Conservation (phyloP, 2,797 vertebrate genomes). For the Poeciliopsis gracilis region DNA sequence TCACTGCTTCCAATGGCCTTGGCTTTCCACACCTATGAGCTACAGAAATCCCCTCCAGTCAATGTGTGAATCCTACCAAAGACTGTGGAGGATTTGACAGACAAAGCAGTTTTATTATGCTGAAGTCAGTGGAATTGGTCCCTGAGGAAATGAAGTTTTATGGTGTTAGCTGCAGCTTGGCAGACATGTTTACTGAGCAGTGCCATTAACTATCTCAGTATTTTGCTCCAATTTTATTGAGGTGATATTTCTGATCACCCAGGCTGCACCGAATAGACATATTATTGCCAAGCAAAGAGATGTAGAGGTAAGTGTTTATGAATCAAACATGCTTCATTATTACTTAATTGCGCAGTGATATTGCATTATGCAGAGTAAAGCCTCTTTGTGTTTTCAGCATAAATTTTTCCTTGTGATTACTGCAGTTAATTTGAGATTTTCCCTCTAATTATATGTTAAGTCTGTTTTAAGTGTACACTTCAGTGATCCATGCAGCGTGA, state of each 20-base stretch:
- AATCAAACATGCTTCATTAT: constrained; percentile 30
- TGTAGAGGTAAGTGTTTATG: constrained; percentile 9
- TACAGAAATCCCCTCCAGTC: constrained; percentile 44
- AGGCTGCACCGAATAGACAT: constrained; percentile 6
- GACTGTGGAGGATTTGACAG: constrained; percentile 43
- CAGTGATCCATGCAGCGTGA: constrained; percentile 5
- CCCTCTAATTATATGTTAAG: background rate
- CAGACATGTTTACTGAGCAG: constrained; percentile 54
- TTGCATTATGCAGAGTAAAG: constrained; percentile 6
- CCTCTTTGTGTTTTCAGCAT: constrained; percentile 10
- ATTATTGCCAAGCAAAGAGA: constrained; percentile 12
- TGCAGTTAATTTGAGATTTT: constrained; percentile 9
- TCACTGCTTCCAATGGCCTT: constrained; percentile 56
- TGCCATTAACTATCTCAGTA: constrained; percentile 38
- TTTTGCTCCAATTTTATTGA: constrained; percentile 42
- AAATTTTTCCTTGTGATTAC: constrained; percentile 1
- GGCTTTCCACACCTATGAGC: constrained; percentile 56
- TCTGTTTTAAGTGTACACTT: constrained; percentile 3
- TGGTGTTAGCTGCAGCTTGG: constrained; percentile 57
- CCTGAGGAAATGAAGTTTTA: constrained; percentile 65
- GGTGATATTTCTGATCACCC: constrained; percentile 51
- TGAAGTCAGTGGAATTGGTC: constrained; percentile 54
- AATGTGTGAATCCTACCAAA: constrained; percentile 60
- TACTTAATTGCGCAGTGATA: constrained; percentile 1
- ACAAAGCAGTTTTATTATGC: constrained; percentile 58